Evolutionary conservation across 1,140 invertebrate species (phyloP), one percentile per base, ranked within the genome.

Genomic region (Trachymyrmex cornetzi): DNA sequence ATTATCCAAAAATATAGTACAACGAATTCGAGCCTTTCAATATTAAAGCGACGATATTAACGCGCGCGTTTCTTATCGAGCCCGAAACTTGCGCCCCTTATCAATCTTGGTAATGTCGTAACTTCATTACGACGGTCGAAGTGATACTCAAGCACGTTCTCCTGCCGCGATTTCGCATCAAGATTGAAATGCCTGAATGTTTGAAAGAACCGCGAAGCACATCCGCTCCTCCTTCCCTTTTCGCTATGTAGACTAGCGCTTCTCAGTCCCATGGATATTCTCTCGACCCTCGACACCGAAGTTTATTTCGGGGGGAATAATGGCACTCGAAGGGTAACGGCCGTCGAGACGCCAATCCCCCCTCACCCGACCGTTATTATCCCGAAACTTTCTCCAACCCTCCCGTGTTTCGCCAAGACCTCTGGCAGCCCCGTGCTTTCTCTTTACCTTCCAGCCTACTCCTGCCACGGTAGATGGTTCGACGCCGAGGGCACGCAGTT

Each of bases 401-500:
- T 27, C 19, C 38, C 9, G 30, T 22, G 16, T 34, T 19, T 34
- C 57, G 72, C 57, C 12, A 81, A 77, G 67, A 61, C 57, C 44
- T 64, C 61, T 53, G 19, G 55, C 59, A 84, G 55, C 22, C 50
- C 27, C 80, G 30, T 11, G 75, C 64, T 81, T 63, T 88, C 64
- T 64, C 79, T 66, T 67, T 80, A 53, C 85, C 88, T 95, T 95
- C 9, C 95, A 98, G 98, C 97, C 89, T 98, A 98, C 95, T 97
- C 97, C 2, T 98, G 98, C 95, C 97, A 98, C 93, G 98, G 98
- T 86, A 96, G 96, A 87, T 98, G 98, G 98, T 95, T 96, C 92
- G 96, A 96, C 88, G 95, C 96, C 61, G 97, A 97, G 91, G 96
- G 96, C 48, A 97, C 97, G 11, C 97, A 97, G 88, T 98, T 97